phyloP scores from a whole-genome alignment of 2,888 invertebrate genomes.

The Tricholauxania praeusta region DNA sequence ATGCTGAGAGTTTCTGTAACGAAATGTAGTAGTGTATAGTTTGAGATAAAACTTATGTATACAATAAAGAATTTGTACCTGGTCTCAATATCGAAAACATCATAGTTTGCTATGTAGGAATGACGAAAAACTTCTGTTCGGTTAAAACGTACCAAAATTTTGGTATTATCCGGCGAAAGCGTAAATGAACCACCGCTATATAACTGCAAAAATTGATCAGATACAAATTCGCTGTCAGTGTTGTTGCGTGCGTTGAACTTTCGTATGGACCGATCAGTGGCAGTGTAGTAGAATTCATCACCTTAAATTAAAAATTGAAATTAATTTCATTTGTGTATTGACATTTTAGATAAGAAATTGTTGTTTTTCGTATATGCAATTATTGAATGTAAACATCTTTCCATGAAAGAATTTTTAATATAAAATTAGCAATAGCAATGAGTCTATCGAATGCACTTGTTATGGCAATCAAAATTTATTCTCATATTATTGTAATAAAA shows the following conservation, averaged over 20 bases:
- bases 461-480: too few species aligned
- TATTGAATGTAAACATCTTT: background rate
- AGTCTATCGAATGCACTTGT: too few species aligned
- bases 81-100: slow-evolving; percentile 72
- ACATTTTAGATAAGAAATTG: background rate
- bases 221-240: slow-evolving; percentile 50
- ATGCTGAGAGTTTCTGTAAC: slow-evolving; percentile 40
- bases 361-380: background rate
- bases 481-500: too few species aligned
- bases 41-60: background rate
- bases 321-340: background rate
- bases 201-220: slow-evolving; percentile 52
- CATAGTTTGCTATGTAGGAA: slow-evolving; percentile 75
- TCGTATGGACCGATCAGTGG: slow-evolving; percentile 57
- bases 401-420: too few species aligned
- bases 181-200: slow-evolving; percentile 61
- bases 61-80: slow-evolving; percentile 63
- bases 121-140: slow-evolving; percentile 71
- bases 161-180: slow-evolving; percentile 63
- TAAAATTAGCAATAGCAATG: too few species aligned
- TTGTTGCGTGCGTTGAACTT: slow-evolving; percentile 69
- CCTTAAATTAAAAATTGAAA: slow-evolving; percentile 65
- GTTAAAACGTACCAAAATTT: slow-evolving; percentile 61
- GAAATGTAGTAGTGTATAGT: background rate
- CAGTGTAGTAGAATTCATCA: slow-evolving; percentile 70